These are phyloP conservation scores for Catajapyx aquilonaris DNA, from an alignment of 1,140 invertebrate species.

Conservation along the genomic window DNA sequence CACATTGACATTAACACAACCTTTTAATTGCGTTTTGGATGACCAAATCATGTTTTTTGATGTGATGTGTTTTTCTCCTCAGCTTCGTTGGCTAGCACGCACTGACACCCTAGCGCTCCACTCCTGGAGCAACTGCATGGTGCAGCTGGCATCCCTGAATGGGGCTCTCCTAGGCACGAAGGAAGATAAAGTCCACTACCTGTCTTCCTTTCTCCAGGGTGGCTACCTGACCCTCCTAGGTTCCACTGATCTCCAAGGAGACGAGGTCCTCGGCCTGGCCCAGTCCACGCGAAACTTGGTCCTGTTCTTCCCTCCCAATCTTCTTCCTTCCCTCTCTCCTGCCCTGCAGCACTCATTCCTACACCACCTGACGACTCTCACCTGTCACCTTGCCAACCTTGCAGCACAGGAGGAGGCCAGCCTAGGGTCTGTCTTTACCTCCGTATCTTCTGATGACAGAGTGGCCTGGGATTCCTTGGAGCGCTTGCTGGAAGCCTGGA, in stretches of 20 bases:
- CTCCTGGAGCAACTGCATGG: constrained; percentile 53
- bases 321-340: constrained; percentile 22
- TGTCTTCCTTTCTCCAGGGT: too few species aligned
- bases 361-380: constrained; percentile 43
- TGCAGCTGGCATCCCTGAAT: constrained; percentile 57
- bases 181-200: constrained; percentile 39
- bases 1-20: too few species aligned
- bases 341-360: constrained; percentile 24
- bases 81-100: constrained; percentile 61
- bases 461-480: constrained; percentile 59
- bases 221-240: constrained; percentile 7
- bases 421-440: too few species aligned
- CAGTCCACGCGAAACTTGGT: constrained; percentile 38
- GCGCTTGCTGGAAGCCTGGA: constrained; percentile 60
- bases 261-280: constrained; percentile 41
- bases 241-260: too few species aligned
- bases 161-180: constrained; percentile 37
- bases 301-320: constrained; percentile 31
- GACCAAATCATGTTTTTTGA: not conserved
- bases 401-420: constrained; percentile 53
- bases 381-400: constrained; percentile 48
- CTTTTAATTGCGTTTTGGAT: too few species aligned
- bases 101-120: constrained; percentile 47
- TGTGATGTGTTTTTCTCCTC: constrained; percentile 12
- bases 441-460: constrained; percentile 35